Evolutionary conservation across 92 coral and sea anemone genomes (phyloP), one percentile per base, ranked within the genome.

Genomic region (Paramuricea clavata): DNA sequence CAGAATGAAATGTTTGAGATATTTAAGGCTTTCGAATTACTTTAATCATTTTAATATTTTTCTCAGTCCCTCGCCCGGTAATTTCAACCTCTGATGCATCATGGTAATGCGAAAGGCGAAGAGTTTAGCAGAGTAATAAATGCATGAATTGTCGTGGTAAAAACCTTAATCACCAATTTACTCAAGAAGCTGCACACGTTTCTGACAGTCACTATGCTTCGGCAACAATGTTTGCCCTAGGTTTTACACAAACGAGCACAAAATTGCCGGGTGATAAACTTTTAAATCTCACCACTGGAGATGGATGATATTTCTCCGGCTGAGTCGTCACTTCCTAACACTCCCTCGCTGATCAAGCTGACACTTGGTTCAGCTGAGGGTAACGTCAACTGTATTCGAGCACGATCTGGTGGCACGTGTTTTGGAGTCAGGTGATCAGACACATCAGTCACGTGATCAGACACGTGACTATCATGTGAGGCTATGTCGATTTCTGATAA

Each of bases 241-340:
- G 44, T 39, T 69, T 5, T 16, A 11, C 15, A 3, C 43, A 41
- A 10, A 30, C 16, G 26, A 33, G 12, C 16, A 23, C 57, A 27
- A 81, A 60, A 12, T n/a, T n/a, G n/a, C n/a, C 1, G 23, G 42
- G 65, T 26, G 15, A 2, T 26, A 17, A n/a, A 26, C 13, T 17
- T 6, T 83, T 86, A 92, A 89, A 94, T 92, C 72, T 95, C 98
- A 23, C 98, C 98, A 22, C 98, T 98, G 17, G 98, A 95, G 31
- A 94, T 95, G 23, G 98, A 94, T 0, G 98, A 95, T 19, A 91
- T 89, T 59, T 95, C 94, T 69, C 94, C 95, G 61, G 88, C 83
- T 10, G 98, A 92, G 30, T 93, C 97, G 52, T 92, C 95, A 82
- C 87, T 49, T 61, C 91, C 93, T 76, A 87, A 68, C 69, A 71